These are phyloP conservation scores for Potamilus streckersoni DNA, from an alignment of 1,140 invertebrate genomes.

Conservation along the genomic window DNA sequence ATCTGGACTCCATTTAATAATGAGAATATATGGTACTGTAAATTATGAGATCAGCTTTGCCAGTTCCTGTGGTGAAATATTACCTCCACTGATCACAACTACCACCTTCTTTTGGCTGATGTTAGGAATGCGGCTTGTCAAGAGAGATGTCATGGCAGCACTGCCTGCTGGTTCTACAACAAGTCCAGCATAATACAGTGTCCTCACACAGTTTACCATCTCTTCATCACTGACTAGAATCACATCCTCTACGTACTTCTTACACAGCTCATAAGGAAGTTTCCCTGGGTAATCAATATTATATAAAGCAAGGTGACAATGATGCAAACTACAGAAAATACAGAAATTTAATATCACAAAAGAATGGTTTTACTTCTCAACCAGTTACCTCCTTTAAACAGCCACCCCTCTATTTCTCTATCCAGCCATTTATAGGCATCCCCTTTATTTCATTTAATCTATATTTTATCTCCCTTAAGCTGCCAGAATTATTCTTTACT, in stretches of 20 bases:
- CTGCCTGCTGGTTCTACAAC: constrained; percentile 62
- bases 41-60: constrained; percentile 23
- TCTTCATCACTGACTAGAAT: constrained; percentile 59
- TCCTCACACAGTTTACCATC: constrained; percentile 44
- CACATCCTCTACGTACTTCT: constrained; percentile 53
- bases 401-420: neutral
- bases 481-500: no score
- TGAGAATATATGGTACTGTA: no score
- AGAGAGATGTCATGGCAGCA: constrained; percentile 58
- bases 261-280: constrained; percentile 52
- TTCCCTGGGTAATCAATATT: constrained; percentile 41
- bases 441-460: neutral
- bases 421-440: neutral
- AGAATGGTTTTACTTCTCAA: no score
- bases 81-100: constrained; percentile 57
- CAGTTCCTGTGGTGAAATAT: constrained; percentile 54
- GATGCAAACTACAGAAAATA: no score
- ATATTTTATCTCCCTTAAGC: no score
- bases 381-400: no score
- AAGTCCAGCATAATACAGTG: constrained; percentile 54
- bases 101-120: constrained; percentile 56
- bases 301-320: neutral
- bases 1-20: no score
- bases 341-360: no score
- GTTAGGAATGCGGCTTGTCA: constrained; percentile 50